Base-by-base conservation (phyloP, 1,140 invertebrate species). In the Aphelinus atriplicis region DNA sequence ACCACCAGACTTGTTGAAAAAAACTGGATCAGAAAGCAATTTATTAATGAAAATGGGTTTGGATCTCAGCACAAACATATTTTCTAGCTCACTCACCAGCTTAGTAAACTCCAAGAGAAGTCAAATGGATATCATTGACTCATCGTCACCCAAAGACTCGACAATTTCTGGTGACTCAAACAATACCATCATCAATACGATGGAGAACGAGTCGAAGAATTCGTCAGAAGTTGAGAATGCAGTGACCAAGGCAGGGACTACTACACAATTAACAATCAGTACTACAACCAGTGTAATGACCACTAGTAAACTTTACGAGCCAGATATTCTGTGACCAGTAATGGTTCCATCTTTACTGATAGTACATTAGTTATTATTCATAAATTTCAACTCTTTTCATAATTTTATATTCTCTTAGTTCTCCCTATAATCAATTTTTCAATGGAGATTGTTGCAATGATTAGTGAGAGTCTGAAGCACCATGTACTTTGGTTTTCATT, bases 11-110 rank as follows among this genome's bases (percentile, higher is more conserved):
- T 90, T 90, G 70, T 85, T 96, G 3, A 96, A 96, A 84, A 96
- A 96, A 82, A 95, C 94, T 0, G 95, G 95, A n/a, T 95, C 93
- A 79, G 95, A 96, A 83, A 94, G 94, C 45, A 96, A 96, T 84
- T 87, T 97, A 3, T 86, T 96, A 42, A 92, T 92, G n/a, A 96
- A 96, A 82, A 93, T 96, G 90, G 94, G 94, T 2, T 84, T 94
- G 3, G 92, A 92, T 65, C 84, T 94, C 76, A 90, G 91, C 50
- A 87, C 91, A 0, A 83, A 89, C 0, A 10, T 26, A 0, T 89
- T 87, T 7, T 92, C 92, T 2, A 92, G 92, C 5, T 92, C 92
- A 0, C 82, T 93, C 4, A 92, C 90, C 2, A 92, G 92, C 80
- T 82, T 92, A 7, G 89, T 89, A 3, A 71, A 71, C 47, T 68